Evolutionary conservation across 2,113 vertebrate species (phyloP).

Genomic region (human): GRCh38 chr7:108155501-108156000

Average conservation of each 20-base stretch:
- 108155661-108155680: not conserved
- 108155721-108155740: slow-evolving; percentile 4
- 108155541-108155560: not conserved
- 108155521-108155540: not conserved
- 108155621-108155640: not conserved
- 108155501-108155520: not conserved
- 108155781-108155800: not conserved
- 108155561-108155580: not conserved
- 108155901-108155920: not conserved
- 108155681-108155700: not conserved
- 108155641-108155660: not conserved
- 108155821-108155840: slow-evolving; percentile 12
- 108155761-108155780: not conserved
- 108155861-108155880: not conserved
- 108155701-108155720: not conserved
- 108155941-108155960: not conserved
- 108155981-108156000: not conserved
- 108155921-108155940: not conserved
- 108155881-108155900: slow-evolving; percentile 13
- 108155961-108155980: not conserved
- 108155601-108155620: not conserved
- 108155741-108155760: slow-evolving; percentile 16
- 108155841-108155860: not conserved
- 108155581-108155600: not conserved
- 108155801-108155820: not conserved